These are phyloP conservation scores for Camptogramma bilineatum DNA, from an alignment of 2,888 invertebrate genomes.

Conservation along the genomic window DNA sequence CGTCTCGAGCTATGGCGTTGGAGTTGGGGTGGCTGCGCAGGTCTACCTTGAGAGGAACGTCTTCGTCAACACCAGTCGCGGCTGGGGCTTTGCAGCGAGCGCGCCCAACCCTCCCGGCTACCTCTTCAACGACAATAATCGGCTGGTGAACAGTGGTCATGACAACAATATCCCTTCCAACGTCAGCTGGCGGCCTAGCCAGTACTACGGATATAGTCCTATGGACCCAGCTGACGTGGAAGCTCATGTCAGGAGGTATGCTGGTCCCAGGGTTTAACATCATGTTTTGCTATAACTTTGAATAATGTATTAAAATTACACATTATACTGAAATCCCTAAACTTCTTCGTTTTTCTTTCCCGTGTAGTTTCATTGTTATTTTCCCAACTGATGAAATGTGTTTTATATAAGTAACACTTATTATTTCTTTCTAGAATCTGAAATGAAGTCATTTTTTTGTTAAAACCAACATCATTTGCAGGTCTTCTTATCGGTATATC, in stretches of 20 bases:
- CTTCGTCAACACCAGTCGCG: slow-evolving; percentile 22
- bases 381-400: no score
- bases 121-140: slow-evolving; percentile 17
- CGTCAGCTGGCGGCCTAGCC: slow-evolving; percentile 21
- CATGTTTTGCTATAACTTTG: neutral
- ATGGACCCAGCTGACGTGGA: slow-evolving; percentile 22
- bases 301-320: neutral
- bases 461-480: no score
- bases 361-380: no score
- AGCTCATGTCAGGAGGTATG: slow-evolving; percentile 21
- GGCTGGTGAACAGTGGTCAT: slow-evolving; percentile 17
- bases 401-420: no score
- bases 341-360: no score
- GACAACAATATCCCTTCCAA: slow-evolving; percentile 12
- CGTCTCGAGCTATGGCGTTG: slow-evolving; percentile 26
- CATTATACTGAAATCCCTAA: no score
- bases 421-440: no score
- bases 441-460: no score
- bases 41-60: slow-evolving; percentile 30
- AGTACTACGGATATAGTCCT: slow-evolving; percentile 23
- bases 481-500: no score
- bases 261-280: slow-evolving; percentile 16
- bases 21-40: slow-evolving; percentile 19
- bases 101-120: slow-evolving; percentile 16
- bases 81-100: slow-evolving; percentile 11